Base-by-base conservation (phyloP, 2,888 invertebrate genomes). In the Teleiodes luculella region DNA sequence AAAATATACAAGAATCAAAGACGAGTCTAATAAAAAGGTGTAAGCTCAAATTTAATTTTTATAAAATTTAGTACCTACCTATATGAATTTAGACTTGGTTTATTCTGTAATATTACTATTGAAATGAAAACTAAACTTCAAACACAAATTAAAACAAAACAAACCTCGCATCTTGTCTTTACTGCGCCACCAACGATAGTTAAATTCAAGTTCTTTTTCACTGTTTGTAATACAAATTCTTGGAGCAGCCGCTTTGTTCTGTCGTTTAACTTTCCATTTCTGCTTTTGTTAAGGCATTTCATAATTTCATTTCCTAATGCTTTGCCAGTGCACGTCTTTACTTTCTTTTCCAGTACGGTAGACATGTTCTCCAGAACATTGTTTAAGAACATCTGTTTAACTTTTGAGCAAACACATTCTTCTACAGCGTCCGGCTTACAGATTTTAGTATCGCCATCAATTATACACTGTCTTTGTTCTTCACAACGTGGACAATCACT, bases 341-440 rank as follows among this genome's bases (percentile, higher is more conserved):
- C 61, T 62, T 85, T 68, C 54, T 70, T 78, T 51, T 80, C 84
- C 39, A 88, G 63, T 5, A 84, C 74, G 0, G 80, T 81, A 53
- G 82, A 82, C 88, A 88, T 88, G 53, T 88, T 87, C 49, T 87
- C 87, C 52, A 89, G 84, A 0, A 89, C 81, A 58, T 89, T 89
- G 55, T 83, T 80, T 16, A 88, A 60, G 52, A 89, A 85, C 55
- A 76, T 84, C 11, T 77, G 67, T 60, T 88, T 88, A 0, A 82
- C 72, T 20, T 54, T 66, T 68, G 74, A 75, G 56, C 88, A 89
- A 1, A 87, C 74, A 58, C 88, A 89, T 47, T 79, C 81, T 60
- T 66, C 65, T 0, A 65, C 48, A n/a, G 63, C 64, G 57, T 86
- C 81, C 0, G 56, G 53, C 6, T 6, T 58, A 45, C 87, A 88